Evolutionary conservation across 2,113 vertebrate species (phyloP).

Genomic region (Rutilus rutilus): DNA sequence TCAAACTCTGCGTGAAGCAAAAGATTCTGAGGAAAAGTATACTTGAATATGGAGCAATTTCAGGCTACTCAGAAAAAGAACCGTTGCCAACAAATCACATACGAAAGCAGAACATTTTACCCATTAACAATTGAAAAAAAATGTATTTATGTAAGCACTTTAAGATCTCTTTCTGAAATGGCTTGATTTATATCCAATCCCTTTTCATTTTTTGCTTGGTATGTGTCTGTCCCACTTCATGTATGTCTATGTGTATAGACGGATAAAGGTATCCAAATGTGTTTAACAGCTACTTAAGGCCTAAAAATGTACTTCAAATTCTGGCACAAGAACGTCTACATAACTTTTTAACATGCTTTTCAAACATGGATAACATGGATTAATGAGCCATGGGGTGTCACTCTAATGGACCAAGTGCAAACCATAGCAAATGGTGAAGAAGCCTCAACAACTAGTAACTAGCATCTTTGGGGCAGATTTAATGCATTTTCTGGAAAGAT

Average conservation of each 20-base stretch:
- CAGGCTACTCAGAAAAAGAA: neutral
- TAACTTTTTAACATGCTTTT: neutral
- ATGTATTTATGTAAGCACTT: neutral
- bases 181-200: neutral
- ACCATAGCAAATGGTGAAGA: neutral
- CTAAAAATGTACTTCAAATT: neutral
- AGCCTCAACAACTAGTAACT: neutral
- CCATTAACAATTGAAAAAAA: neutral
- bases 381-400: neutral
- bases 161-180: conserved; percentile 8
- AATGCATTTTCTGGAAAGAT: neutral
- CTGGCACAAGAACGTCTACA: neutral
- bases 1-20: conserved; percentile 22
- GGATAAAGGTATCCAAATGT: neutral
- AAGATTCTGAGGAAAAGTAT: conserved; percentile 7
- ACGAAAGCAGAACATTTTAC: neutral
- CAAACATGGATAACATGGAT: neutral
- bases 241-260: neutral
- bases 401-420: neutral
- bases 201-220: neutral
- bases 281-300: neutral
- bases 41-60: neutral
- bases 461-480: neutral
- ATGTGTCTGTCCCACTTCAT: neutral
- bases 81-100: neutral